Base-by-base conservation (phyloP, 2,797 vertebrate genomes). In the Cyclopterus lumpus region DNA sequence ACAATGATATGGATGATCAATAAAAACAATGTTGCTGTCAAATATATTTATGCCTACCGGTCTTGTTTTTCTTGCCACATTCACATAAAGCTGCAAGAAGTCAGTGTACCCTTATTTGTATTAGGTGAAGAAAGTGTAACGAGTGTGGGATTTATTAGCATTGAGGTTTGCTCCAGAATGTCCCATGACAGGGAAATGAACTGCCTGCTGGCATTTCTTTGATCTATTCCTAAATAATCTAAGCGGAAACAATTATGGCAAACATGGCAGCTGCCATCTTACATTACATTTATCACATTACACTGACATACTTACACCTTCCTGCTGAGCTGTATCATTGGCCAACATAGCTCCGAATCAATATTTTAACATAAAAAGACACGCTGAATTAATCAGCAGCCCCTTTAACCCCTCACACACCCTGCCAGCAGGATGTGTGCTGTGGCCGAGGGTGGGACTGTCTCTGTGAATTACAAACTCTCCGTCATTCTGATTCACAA, bases 291-390 rank as follows among this genome's bases (percentile, higher is more conserved):
- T n/a, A 10, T 34, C 64, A 54, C 69, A 67, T 82, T 75, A 78
- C 57, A n/a, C 28, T 44, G 80, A 82, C 24, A 5, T 5, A 40
- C 77, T 68, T 51, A 75, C 63, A 72, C 36, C 59, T 6, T 57
- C 72, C 73, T 4, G 89, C 91, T 67, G 87, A 77, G 82, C 84
- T 84, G 87, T 81, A 83, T 76, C 82, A 92, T 71, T 88, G 74
- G 86, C 85, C 80, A 89, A 92, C 90, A 65, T 89, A 53, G 82
- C 88, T 91, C 92, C 86, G 91, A 92, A 95, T 95, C 95, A 94
- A 84, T 84, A 79, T 75, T 76, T 77, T 34, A 61, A 86, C 69
- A 82, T 65, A 46, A 38, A 70, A 71, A 55, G 70, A 72, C 49
- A 71, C n/a, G 12, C 28, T 0, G 12, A 18, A 44, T 82, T 77